Base-by-base conservation (phyloP, 2,888 invertebrate species). In the Myopa tessellatipennis region DNA sequence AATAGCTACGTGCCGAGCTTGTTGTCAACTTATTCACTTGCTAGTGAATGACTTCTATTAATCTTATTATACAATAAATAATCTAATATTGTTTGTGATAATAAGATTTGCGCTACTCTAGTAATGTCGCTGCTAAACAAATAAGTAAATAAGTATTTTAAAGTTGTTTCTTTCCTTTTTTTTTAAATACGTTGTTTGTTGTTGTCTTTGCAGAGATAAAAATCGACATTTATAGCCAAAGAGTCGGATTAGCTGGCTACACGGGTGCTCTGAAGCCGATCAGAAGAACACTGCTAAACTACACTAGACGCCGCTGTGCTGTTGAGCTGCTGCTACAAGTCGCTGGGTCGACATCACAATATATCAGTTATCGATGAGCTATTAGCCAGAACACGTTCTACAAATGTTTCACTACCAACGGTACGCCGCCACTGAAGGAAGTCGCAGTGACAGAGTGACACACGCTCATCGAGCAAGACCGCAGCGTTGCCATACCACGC, bases 301-400 rank as follows among this genome's bases (percentile, higher is more conserved):
- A 45, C 1, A 45, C 7, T 1, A 45, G 6, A 8, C 7, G 3
- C 45, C 45, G 45, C 45, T 45, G 45, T 45, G 45, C 45, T 55
- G 55, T 5, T 34, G 38, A 4, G 50, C 50, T 55, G 55, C 34
- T 34, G 38, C 16, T 65, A 38, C 4, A 8, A 65, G 65, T 65
- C 65, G 65, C 65, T 36, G 65, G 36, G 65, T 65, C 65, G 38
- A 65, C 38, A 55, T 26, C 55, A 36, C 12, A 50, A 73, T 63
- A 73, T 73, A 73, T 73, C 73, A 73, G 60, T 73, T 63, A 61
- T 40, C 50, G 36, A 70, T 70, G 70, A 70, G n/a, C 34, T 34
- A 26, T 36, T 36, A 50, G 26, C 34, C 34, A 12, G 52, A 67
- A 67, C 52, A 36, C 52, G 52, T n/a, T 18, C 14, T 8, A 74